Evolutionary conservation across 2,888 invertebrate species (phyloP), one percentile per base, ranked within the genome.

Genomic region (Rhodophaea formosa): DNA sequence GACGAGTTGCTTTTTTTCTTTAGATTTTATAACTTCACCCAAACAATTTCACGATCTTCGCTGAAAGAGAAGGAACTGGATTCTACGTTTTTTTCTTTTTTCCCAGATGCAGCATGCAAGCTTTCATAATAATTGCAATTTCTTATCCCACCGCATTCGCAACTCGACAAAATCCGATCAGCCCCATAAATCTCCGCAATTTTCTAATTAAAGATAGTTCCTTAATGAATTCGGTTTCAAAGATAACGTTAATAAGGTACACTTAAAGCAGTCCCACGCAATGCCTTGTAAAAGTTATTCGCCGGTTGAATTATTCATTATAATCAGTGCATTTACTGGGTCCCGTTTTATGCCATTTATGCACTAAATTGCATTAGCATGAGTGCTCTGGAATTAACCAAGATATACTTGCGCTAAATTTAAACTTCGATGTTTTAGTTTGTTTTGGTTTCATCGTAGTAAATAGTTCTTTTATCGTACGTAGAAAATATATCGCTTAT

Each of bases 271-370:
- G 63, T 59, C 81, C 78, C 77, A 82, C 80, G 80, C 81, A 66
- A 64, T 65, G 56, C 70, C 71, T 62, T 69, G 77, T 77, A 64
- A 66, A 66, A 67, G 74, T 74, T 68, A 82, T 80, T 80, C 77
- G 75, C 80, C 57, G 63, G 68, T 80, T 88, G 88, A 86, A 88
- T 88, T 75, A 88, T 87, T 87, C 87, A 88, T 87, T 83, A 80
- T 86, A 85, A 86, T 86, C 84, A 85, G 77, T 82, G 84, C 86
- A 85, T 80, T 83, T 85, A 82, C 69, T 54, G 46, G 65, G 71
- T 70, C 67, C 76, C 76, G 79, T 75, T 79, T 69, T 69, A 65
- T 60, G 64, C 61, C 63, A 58, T 49, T 56, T 56, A 56, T 56
- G 56, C 56, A 56, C 56, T 42, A 56, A 56, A 56, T 56, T 49